A percentile compares a stretch with the other conserved stretches of the same genome.
These are phyloP conservation scores for Callorhinus ursinus DNA, from an alignment of 2,113 vertebrate genomes.

Conservation along the genomic window DNA sequence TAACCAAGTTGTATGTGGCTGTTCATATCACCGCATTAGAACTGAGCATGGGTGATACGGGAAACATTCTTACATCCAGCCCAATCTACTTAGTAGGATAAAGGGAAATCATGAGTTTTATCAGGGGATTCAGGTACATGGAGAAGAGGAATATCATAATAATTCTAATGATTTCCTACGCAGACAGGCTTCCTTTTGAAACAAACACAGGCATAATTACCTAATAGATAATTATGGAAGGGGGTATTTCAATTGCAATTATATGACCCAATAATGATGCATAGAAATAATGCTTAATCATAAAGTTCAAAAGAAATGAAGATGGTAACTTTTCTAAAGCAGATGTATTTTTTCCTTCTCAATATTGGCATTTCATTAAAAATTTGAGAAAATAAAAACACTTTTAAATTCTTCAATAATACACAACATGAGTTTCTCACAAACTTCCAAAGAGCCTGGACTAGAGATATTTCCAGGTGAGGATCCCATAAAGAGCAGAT, in stretches of 20 bases:
- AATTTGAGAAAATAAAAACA: conserved; percentile 46
- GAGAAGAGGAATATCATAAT: background rate
- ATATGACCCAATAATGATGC: background rate
- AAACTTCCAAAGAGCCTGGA: background rate
- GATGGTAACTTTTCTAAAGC: conserved; percentile 46
- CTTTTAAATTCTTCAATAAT: conserved; percentile 3
- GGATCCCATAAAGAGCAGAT: background rate
- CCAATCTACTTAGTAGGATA: conserved; percentile 43
- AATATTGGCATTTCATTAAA: conserved; percentile 57
- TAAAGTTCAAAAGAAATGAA: conserved; percentile 44
- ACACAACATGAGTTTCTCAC: conserved; percentile 17
- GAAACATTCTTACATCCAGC: conserved; percentile 39
- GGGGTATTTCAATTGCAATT: conserved; percentile 19
- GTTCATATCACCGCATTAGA: conserved; percentile 65
- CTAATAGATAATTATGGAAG: background rate
- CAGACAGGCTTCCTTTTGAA: conserved; percentile 44
- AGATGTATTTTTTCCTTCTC: conserved; percentile 28
- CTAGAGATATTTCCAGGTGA: conserved; percentile 40
- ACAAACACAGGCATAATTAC: conserved; percentile 45
- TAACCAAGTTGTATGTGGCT: conserved; percentile 63
- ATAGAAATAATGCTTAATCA: conserved; percentile 8
- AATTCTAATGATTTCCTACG: conserved; percentile 5
- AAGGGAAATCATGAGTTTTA: conserved; percentile 55
- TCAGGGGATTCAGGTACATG: background rate
- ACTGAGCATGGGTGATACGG: conserved; percentile 23